Percentiles rank a stretch among this genome's conserved stretches.
Conservation (phyloP, 2,797 vertebrate species). For the Lerista edwardsae region DNA sequence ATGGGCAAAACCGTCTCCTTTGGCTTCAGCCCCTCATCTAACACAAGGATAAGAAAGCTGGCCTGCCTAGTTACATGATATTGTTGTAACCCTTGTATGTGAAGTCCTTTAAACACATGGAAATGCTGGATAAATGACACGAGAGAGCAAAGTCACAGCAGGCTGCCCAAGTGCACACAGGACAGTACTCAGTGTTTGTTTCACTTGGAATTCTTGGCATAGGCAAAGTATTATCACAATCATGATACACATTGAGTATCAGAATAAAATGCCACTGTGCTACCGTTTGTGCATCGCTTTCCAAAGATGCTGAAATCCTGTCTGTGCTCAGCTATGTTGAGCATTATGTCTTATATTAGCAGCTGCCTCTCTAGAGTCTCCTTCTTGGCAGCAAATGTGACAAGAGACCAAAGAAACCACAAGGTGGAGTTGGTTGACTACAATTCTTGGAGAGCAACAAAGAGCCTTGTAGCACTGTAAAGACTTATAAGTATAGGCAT, state of each 20-base stretch:
- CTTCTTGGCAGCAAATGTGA: neutral
- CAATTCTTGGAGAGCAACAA: neutral
- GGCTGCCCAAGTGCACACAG: neutral
- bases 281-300: neutral
- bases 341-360: neutral
- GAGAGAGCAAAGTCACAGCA: neutral
- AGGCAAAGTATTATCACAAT: neutral
- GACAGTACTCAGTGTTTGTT: neutral
- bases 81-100: too few species aligned
- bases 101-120: neutral
- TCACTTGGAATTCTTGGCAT: neutral
- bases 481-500: too few species aligned
- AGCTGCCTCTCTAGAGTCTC: neutral
- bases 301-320: neutral
- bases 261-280: neutral
- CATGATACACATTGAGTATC: too few species aligned
- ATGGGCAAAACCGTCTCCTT: neutral
- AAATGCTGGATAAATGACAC: too few species aligned
- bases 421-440: conserved; percentile 23
- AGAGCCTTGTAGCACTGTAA: too few species aligned
- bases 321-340: neutral
- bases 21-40: neutral
- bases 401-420: conserved; percentile 7
- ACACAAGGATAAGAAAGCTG: neutral
- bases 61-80: too few species aligned